Conservation (phyloP, 2,888 invertebrate genomes). For the Sipunculus nudus region DNA sequence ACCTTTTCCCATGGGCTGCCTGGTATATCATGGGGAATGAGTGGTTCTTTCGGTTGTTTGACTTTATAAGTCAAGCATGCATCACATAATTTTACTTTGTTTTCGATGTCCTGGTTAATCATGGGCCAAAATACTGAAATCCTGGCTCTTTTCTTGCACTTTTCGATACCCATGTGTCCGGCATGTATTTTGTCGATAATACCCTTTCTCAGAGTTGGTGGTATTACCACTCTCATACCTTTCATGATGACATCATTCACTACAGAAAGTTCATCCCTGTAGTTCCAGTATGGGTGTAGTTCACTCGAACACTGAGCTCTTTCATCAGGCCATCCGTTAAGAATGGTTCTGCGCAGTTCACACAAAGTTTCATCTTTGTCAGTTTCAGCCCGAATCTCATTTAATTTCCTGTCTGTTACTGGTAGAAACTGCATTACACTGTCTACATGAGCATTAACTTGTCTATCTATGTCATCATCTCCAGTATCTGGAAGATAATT, state of each 20-base stretch:
- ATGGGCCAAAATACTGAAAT: conserved; percentile 26
- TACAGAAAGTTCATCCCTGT: no score
- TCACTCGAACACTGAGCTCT: no score
- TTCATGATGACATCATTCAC: conserved; percentile 12
- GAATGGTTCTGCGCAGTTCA: no score
- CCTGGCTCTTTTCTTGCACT: conserved; percentile 21
- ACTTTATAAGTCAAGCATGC: conserved; percentile 5
- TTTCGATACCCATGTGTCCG: conserved; percentile 15
- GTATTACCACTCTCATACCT: conserved; percentile 22
- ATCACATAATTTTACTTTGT: conserved; percentile 6
- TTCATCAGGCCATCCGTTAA: no score
- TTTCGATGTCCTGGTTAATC: conserved; percentile 24
- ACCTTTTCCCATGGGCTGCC: conserved; percentile 11
- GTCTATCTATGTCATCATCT: no score
- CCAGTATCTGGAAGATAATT: no score
- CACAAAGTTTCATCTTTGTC: no score
- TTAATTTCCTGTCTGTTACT: no score
- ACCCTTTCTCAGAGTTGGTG: not conserved
- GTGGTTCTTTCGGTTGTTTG: conserved; percentile 16
- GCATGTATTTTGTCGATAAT: conserved; percentile 16
- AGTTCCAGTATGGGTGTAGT: no score
- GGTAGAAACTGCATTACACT: no score
- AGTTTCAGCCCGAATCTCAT: no score
- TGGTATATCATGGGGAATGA: conserved; percentile 20
- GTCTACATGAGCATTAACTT: no score